Evolutionary conservation across 2,797 vertebrate genomes (phyloP).

Genomic region (Acanthurus tractus): DNA sequence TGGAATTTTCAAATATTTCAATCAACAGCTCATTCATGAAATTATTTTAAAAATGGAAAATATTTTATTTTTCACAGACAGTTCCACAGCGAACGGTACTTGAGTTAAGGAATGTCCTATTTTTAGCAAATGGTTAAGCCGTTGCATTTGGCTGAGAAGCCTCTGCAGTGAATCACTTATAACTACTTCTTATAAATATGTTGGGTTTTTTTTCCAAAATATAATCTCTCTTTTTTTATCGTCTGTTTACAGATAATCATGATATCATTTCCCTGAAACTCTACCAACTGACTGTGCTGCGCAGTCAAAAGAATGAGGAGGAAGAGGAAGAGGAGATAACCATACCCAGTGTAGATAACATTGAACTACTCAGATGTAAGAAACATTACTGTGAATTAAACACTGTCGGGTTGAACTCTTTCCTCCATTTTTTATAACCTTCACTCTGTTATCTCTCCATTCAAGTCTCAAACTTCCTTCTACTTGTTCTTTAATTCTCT

Average conservation of each 20-base stretch:
- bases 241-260: conserved; percentile 89
- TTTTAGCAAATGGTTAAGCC: too few relatives aligned
- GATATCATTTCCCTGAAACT: conserved; percentile 95
- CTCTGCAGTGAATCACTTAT: too few relatives aligned
- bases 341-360: conserved; percentile 93
- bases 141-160: too few relatives aligned
- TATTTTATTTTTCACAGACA: too few relatives aligned
- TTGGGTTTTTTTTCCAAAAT: not conserved
- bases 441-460: not conserved
- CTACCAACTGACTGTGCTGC: conserved; percentile 93
- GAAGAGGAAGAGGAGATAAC: conserved; percentile 90
- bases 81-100: too few relatives aligned
- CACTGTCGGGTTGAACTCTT: not conserved
- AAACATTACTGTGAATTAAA: too few relatives aligned
- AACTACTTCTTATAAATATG: too few relatives aligned
- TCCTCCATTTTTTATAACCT: not conserved
- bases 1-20: not conserved
- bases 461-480: not conserved
- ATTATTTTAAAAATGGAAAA: too few relatives aligned
- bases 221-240: conserved; percentile 6
- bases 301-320: conserved; percentile 89
- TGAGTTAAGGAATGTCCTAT: too few relatives aligned
- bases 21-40: not conserved
- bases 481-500: not conserved
- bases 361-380: conserved; percentile 88